Evolutionary conservation across 35 echinoderm and acorn worm species (phyloP).

Genomic region (Lytechinus pictus): DNA sequence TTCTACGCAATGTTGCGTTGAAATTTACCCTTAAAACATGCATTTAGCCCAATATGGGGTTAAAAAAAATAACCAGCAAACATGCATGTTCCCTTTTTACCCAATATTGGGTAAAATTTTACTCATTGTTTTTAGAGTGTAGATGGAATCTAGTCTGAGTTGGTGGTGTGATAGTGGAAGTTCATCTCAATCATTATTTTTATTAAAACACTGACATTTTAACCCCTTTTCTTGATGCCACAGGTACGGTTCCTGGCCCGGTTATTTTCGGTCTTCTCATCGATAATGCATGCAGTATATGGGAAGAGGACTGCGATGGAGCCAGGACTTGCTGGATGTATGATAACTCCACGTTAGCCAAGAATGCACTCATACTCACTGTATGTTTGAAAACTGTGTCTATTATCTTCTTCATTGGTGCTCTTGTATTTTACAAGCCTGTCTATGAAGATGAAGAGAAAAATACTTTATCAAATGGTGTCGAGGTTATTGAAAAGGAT

Average conservation of each 20-base stretch:
- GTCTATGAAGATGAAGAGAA: constrained; percentile 40
- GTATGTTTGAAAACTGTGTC: constrained; percentile 57
- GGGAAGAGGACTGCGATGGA: constrained; percentile 78
- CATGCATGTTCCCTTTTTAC: too few relatives aligned
- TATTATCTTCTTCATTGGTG: constrained; percentile 55
- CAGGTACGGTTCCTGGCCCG: constrained; percentile 80
- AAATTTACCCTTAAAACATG: too few relatives aligned
- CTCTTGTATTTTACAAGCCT: constrained; percentile 70
- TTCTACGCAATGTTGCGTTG: too few relatives aligned
- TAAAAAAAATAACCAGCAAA: too few relatives aligned
- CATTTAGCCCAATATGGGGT: too few relatives aligned
- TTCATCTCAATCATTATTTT: too few relatives aligned
- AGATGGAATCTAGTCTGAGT: too few relatives aligned
- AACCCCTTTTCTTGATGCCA: not conserved
- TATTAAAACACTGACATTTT: not conserved
- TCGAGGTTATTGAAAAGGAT: not conserved
- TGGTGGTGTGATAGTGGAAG: too few relatives aligned
- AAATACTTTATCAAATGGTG: not conserved
- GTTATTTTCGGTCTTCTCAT: constrained; percentile 77
- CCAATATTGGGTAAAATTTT: too few relatives aligned
- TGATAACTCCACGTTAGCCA: constrained; percentile 67
- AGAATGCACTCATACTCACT: constrained; percentile 57
- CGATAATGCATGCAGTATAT: constrained; percentile 81
- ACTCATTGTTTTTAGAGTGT: too few relatives aligned
- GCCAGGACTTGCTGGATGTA: constrained; percentile 75